Conservation (phyloP, 2,113 vertebrate species). For the Nymphicus hollandicus region DNA sequence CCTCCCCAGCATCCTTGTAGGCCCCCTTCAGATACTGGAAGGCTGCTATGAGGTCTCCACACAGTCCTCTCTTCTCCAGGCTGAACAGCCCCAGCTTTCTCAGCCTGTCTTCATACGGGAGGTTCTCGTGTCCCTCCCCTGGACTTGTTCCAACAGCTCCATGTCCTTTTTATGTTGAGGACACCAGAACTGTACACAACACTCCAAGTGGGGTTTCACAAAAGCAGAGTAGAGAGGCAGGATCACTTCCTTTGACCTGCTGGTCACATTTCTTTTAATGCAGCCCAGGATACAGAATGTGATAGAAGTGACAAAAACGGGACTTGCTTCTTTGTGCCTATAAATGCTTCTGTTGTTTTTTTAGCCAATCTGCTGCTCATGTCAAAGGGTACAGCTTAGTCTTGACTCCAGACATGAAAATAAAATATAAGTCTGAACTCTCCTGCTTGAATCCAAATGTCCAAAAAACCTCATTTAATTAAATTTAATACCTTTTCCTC, state of each 20-base stretch:
- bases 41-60: too few relatives aligned
- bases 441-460: background rate
- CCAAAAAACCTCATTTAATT: background rate
- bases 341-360: background rate
- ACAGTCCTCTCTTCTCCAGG: background rate
- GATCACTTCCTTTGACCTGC: background rate
- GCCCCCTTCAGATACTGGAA: background rate
- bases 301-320: background rate
- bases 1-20: background rate
- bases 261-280: background rate
- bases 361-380: background rate
- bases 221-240: background rate
- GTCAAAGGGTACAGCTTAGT: background rate
- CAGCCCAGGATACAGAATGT: background rate
- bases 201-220: background rate
- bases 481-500: background rate
- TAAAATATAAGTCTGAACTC: background rate
- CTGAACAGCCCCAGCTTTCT: background rate
- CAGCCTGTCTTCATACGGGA: background rate
- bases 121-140: background rate
- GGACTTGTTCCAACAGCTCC: background rate
- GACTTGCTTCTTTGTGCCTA: background rate
- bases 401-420: background rate
- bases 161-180: background rate
- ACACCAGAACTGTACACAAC: background rate